A percentile compares a stretch with the other conserved stretches of the same genome.
Conservation (phyloP, 2,113 vertebrate genomes). For the Anoplopoma fimbria region DNA sequence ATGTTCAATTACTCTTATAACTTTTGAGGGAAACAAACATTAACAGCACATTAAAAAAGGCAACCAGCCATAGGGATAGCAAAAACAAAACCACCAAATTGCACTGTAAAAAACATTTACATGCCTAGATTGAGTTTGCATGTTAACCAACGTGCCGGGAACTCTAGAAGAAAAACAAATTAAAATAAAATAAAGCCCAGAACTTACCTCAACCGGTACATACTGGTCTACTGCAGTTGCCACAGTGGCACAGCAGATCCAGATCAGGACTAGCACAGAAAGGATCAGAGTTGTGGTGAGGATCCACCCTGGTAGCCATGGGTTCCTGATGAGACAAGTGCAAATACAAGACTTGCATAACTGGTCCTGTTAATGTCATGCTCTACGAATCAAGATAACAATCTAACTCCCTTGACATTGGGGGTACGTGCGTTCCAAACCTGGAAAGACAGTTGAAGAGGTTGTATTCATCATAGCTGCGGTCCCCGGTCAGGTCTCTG, state of each 20-base stretch:
- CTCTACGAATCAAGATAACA: not conserved
- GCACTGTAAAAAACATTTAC: not conserved
- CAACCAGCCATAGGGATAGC: no score
- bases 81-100: not conserved
- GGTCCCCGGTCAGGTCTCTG: conserved; percentile 71
- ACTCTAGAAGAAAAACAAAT: no score
- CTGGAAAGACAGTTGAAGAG: conserved; percentile 92
- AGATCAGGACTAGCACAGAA: conserved; percentile 94
- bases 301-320: conserved; percentile 92
- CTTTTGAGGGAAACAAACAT: no score
- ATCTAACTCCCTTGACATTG: not conserved
- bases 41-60: not conserved
- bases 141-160: no score
- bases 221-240: conserved; percentile 98
- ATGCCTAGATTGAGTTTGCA: not conserved
- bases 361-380: not conserved
- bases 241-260: conserved; percentile 97
- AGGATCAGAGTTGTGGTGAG: conserved; percentile 92
- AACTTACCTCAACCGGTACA: conserved; percentile 91
- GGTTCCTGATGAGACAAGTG: conserved; percentile 84
- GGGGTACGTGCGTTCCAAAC: conserved; percentile 53
- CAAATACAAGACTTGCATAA: not conserved
- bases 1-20: not conserved
- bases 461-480: conserved; percentile 81
- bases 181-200: no score